Conservation (phyloP, 2,797 vertebrate genomes). For the Chaetophractus vellerosus region DNA sequence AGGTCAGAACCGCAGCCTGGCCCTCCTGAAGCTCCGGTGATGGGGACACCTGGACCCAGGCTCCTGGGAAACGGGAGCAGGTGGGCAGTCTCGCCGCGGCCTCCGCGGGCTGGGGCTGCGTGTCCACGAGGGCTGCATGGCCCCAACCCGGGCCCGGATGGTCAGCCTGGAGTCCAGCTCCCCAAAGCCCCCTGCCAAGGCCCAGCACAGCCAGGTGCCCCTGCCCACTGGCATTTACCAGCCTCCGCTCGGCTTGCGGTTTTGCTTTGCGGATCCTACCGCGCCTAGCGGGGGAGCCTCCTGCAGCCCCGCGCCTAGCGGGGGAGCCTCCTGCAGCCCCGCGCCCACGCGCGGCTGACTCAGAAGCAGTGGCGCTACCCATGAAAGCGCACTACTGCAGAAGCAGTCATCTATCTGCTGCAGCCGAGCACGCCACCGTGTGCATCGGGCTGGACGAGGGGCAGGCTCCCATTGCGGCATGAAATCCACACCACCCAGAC, state of each 20-base stretch:
- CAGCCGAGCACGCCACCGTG: neutral
- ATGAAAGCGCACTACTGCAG: neutral
- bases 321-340: neutral
- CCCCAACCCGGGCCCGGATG: fast-evolving
- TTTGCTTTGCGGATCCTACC: neutral
- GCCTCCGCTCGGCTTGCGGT: neutral
- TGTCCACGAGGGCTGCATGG: neutral
- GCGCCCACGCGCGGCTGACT: neutral
- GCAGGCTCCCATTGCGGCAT: neutral
- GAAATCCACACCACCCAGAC: neutral
- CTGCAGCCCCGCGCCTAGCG: neutral
- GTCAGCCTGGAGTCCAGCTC: neutral
- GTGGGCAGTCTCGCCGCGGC: neutral
- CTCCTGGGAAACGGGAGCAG: slow-evolving; percentile 78
- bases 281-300: neutral
- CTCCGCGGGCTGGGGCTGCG: neutral
- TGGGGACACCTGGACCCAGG: slow-evolving; percentile 86
- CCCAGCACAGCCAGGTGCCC: neutral
- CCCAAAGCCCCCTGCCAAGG: too few relatives aligned
- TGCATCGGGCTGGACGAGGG: neutral
- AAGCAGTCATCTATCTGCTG: neutral
- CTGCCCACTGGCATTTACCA: neutral
- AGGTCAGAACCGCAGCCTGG: slow-evolving; percentile 85
- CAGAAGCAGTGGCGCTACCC: neutral
- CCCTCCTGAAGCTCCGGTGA: slow-evolving; percentile 88